Evolutionary conservation across 1,140 invertebrate species (phyloP).

Genomic region (Centruroides vittatus): DNA sequence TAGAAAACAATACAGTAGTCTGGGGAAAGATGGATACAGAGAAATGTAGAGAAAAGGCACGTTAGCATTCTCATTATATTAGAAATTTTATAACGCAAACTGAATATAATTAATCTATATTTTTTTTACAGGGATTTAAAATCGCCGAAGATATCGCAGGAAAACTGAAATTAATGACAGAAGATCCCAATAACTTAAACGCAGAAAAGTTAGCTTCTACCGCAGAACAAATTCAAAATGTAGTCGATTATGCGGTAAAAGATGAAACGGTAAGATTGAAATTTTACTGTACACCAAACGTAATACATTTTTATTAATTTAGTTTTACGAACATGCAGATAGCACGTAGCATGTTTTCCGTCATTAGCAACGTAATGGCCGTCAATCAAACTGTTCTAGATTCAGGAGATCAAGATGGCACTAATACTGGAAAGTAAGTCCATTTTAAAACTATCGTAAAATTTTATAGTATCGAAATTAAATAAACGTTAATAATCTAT

Average conservation of each 20-base stretch:
- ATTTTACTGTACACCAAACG: not conserved
- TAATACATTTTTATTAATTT: too few species aligned
- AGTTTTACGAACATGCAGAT: conserved; percentile 16
- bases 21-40: conserved; percentile 8
- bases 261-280: conserved; percentile 18
- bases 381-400: conserved; percentile 23
- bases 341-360: conserved; percentile 22
- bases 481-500: too few species aligned
- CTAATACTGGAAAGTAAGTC: conserved; percentile 9
- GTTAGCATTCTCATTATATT: not conserved
- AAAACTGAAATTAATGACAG: conserved; percentile 17
- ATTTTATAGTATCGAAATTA: too few species aligned
- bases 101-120: too few species aligned
- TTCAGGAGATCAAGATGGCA: conserved; percentile 17
- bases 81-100: too few species aligned
- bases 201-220: conserved; percentile 9
- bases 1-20: conserved; percentile 13
- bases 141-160: conserved; percentile 16
- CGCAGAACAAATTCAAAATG: conserved; percentile 13
- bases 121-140: conserved; percentile 14
- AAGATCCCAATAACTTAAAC: conserved; percentile 11
- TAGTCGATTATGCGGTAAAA: conserved; percentile 17
- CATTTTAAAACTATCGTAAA: too few species aligned
- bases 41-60: conserved; percentile 20
- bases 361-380: conserved; percentile 26